A percentile compares a stretch with the other conserved stretches of the same genome.
Evolutionary conservation across 2,888 invertebrate genomes (phyloP).

Genomic region (Brenthis daphne): DNA sequence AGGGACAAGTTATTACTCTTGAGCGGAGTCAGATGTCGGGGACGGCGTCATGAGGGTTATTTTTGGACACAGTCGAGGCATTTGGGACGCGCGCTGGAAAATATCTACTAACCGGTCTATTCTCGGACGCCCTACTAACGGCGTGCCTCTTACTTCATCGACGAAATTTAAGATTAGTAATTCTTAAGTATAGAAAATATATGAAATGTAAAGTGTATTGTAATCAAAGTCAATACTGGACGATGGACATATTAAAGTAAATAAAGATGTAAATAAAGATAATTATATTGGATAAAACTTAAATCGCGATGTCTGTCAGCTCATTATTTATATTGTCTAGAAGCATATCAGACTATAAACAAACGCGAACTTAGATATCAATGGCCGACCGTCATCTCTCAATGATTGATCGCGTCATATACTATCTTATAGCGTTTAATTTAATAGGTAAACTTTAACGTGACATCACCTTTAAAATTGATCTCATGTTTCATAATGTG

Average conservation of each 20-base stretch:
- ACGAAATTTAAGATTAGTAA: constrained; percentile 42
- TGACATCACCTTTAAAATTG: constrained; percentile 6
- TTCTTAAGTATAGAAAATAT: not conserved
- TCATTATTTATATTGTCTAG: constrained; percentile 29
- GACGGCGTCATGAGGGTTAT: constrained; percentile 60
- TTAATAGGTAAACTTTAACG: constrained; percentile 17
- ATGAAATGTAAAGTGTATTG: not conserved
- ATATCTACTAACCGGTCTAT: constrained; percentile 70
- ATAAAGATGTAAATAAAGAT: constrained; percentile 1
- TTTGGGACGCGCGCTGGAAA: constrained; percentile 76
- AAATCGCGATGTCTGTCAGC: constrained; percentile 20
- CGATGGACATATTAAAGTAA: constrained; percentile 11
- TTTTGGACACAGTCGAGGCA: constrained; percentile 72
- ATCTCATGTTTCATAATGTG: not conserved
- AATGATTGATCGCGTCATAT: constrained; percentile 26
- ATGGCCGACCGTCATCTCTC: constrained; percentile 26
- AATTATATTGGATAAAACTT: constrained; percentile 21
- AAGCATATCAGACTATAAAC: constrained; percentile 26
- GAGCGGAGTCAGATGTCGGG: constrained; percentile 60
- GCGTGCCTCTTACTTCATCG: constrained; percentile 53
- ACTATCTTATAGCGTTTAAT: constrained; percentile 5
- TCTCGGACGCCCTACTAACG: constrained; percentile 73
- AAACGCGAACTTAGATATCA: constrained; percentile 35
- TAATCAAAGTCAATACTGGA: not conserved
- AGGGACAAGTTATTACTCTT: constrained; percentile 23